phyloP scores from a whole-genome alignment of 2,113 vertebrate species.

The Nothobranchius kuhntae region DNA sequence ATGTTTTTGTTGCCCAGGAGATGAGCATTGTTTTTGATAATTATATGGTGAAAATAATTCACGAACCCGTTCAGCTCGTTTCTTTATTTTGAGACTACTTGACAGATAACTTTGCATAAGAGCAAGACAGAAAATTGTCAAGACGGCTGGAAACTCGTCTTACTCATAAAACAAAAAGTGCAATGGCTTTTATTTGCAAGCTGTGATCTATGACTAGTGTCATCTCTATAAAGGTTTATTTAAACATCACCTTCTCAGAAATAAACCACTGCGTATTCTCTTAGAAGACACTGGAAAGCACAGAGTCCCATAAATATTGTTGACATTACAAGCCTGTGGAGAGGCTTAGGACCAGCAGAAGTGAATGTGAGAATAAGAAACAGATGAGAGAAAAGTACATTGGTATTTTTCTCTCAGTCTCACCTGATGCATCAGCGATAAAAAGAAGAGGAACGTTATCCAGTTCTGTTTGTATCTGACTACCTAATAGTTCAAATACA shows the following conservation, averaged over 20 bases:
- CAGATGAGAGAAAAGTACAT: conserved; percentile 56
- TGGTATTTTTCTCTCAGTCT: neutral
- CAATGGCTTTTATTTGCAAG: conserved; percentile 31
- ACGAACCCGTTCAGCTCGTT: conserved; percentile 24
- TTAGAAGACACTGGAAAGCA: conserved; percentile 34
- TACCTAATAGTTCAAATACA: too few species aligned
- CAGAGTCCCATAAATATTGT: conserved; percentile 52
- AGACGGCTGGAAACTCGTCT: conserved; percentile 12
- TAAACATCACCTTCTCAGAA: conserved; percentile 59
- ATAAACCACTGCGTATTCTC: conserved; percentile 31
- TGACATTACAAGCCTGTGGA: conserved; percentile 61
- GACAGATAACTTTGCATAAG: conserved; percentile 11
- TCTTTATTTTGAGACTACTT: conserved; percentile 19
- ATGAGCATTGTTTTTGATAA: conserved; percentile 59
- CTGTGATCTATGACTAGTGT: conserved; percentile 31
- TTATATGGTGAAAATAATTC: conserved; percentile 38
- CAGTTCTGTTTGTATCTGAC: neutral
- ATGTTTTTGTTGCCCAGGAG: conserved; percentile 48
- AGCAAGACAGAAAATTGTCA: conserved; percentile 3
- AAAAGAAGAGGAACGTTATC: neutral
- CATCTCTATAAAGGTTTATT: conserved; percentile 38
- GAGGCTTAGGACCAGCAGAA: conserved; percentile 34
- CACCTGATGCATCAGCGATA: conserved; percentile 38
- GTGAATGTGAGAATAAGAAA: conserved; percentile 47
- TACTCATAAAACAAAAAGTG: neutral